These are phyloP conservation scores for Gnathonemus longibarbis DNA, from an alignment of 2,113 vertebrate genomes.

Conservation along the genomic window DNA sequence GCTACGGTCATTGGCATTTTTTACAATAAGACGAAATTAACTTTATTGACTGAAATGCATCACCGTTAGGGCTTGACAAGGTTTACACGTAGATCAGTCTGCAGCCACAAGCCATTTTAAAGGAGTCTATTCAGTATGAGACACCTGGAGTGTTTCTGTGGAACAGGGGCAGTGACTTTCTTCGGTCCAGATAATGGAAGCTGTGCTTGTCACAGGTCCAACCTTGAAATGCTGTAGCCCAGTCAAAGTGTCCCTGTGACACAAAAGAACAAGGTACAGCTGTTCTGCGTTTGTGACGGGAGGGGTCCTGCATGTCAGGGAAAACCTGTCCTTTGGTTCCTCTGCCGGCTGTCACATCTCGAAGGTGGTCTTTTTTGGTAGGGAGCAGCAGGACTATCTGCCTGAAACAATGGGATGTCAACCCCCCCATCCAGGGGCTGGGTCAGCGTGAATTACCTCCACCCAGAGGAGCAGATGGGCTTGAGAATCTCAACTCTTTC, in stretches of 20 bases:
- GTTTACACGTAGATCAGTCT: not conserved
- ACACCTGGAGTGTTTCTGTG: not conserved
- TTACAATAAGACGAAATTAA: not conserved
- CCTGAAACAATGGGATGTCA: conserved; percentile 57
- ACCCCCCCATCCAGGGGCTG: conserved; percentile 43
- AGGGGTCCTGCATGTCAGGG: not conserved
- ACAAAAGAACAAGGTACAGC: conserved; percentile 38
- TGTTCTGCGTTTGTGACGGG: conserved; percentile 8
- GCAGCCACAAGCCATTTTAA: not conserved
- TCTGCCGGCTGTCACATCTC: not conserved
- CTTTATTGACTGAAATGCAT: not conserved
- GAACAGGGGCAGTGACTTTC: conserved; percentile 20
- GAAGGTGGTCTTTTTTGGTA: not conserved
- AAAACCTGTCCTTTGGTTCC: not conserved
- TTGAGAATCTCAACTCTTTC: conserved; percentile 40
- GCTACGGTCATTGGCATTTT: not conserved
- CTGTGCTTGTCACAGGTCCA: conserved; percentile 30
- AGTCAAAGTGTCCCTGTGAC: conserved; percentile 26
- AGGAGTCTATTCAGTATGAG: not conserved
- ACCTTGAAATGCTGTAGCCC: conserved; percentile 34
- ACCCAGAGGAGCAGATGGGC: conserved; percentile 59
- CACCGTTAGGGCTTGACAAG: not conserved
- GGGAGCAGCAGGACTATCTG: conserved; percentile 23
- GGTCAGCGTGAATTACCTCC: conserved; percentile 46
- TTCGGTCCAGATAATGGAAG: conserved; percentile 39